Percentiles rank a stretch among this genome's conserved stretches.
These are phyloP conservation scores for Podocnemis expansa DNA, from an alignment of 2,113 vertebrate species.

Conservation along the genomic window DNA sequence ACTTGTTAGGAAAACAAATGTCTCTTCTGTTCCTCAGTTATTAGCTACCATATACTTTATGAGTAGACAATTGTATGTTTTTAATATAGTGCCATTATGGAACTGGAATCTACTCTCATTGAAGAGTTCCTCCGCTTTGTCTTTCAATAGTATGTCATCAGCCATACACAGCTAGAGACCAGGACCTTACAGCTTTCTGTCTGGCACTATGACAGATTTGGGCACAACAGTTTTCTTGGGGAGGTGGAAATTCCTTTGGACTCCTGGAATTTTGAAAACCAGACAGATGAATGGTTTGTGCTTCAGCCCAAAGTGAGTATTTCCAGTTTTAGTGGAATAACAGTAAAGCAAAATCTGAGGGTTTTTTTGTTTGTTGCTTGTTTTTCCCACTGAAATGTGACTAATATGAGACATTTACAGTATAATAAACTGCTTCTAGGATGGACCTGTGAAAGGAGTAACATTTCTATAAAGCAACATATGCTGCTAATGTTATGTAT, in stretches of 20 bases:
- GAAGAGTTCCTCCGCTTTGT: conserved; percentile 30
- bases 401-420: background rate
- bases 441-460: background rate
- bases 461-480: background rate
- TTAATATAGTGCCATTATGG: background rate
- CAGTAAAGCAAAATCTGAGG: background rate
- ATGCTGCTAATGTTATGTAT: accelerated
- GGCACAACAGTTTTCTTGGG: conserved; percentile 94
- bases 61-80: background rate
- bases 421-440: background rate
- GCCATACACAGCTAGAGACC: conserved; percentile 95
- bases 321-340: background rate
- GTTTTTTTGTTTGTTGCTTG: background rate
- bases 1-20: conserved; percentile 35
- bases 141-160: conserved; percentile 90
- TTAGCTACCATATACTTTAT: conserved; percentile 28
- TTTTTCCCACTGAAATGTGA: background rate
- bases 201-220: conserved; percentile 97
- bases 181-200: conserved; percentile 93
- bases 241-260: conserved; percentile 96
- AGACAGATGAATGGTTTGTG: conserved; percentile 89
- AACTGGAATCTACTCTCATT: conserved; percentile 41
- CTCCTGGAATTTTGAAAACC: conserved; percentile 93
- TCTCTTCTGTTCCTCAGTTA: conserved; percentile 25
- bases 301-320: conserved; percentile 91